Conservation (phyloP, 2,797 vertebrate species). For the Coregonus sp. region DNA sequence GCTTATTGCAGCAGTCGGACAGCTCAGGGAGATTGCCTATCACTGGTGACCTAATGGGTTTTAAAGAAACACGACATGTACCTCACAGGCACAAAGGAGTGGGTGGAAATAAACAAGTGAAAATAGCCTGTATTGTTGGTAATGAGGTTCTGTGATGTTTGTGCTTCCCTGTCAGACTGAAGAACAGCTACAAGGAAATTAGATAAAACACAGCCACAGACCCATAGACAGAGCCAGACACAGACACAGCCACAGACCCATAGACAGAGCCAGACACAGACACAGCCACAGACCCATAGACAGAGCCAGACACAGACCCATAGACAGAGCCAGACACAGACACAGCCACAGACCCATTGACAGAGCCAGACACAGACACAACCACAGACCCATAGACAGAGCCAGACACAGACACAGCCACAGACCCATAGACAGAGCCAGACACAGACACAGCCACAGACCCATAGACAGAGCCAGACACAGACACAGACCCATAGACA, state of each 20-base stretch:
- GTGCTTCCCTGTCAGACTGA: neutral
- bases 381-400: no score
- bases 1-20: conserved; percentile 9
- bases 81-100: conserved; percentile 6
- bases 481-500: no score
- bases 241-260: no score
- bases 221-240: no score
- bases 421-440: no score
- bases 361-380: no score
- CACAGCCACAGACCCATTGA: neutral
- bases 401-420: no score
- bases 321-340: neutral
- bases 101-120: neutral
- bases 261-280: no score
- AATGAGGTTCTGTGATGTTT: conserved; percentile 10
- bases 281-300: no score
- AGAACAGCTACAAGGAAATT: neutral
- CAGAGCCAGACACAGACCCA: no score
- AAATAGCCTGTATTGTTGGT: neutral
- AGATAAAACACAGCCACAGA: neutral
- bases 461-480: no score
- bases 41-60: conserved; percentile 13
- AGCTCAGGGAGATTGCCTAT: conserved; percentile 15
- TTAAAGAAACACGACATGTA: conserved; percentile 1
- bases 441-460: neutral